Base-by-base conservation (phyloP, 1,140 invertebrate genomes). In the Eupristina koningsbergeri region DNA sequence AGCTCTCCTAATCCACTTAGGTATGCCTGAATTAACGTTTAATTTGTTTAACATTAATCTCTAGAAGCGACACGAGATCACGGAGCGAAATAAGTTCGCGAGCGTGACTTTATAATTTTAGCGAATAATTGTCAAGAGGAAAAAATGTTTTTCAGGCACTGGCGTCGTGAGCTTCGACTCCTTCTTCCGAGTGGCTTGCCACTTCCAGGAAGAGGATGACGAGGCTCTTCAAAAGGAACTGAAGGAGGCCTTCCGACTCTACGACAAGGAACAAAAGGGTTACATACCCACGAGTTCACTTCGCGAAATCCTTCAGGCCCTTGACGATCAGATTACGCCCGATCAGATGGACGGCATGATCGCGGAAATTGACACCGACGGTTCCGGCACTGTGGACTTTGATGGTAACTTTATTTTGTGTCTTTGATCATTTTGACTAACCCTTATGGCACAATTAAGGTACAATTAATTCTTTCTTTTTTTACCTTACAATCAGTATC, bases 281-380 rank as follows among this genome's bases (percentile, higher is more conserved):
- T 97, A 96, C 90, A 97, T 97, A 86, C 96, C 96, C 15, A 96
- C 96, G 22, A 96, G 95, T 34, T 96, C 96, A 85, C 91, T 97
- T 8, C 93, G 95, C 41, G 96, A 97, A 90, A 97, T 97, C 86
- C 91, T 97, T 6, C 93, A 94, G 26, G 96, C 96, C 3, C 89
- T 97, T 47, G 96, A 97, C 86, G 96, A 97, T 89, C 96, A 96
- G 89, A 94, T 97, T 39, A 96, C 96, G 0, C 94, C 95, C 31
- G 95, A 96, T 89, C 96, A 97, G 89, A 93, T 97, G 86, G 96
- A 97, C 87, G 96, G 96, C 87, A 97, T 97, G 96, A 96, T 97
- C 84, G 95, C 95, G 26, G 96, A 97, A 93, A 97, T 97, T 69
- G 96, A 97, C 89, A 95, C 95, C 41, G 96, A 97, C 86, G 94